These are phyloP conservation scores for Agapetus fuscipes DNA, from an alignment of 2,888 invertebrate genomes.

Conservation along the genomic window DNA sequence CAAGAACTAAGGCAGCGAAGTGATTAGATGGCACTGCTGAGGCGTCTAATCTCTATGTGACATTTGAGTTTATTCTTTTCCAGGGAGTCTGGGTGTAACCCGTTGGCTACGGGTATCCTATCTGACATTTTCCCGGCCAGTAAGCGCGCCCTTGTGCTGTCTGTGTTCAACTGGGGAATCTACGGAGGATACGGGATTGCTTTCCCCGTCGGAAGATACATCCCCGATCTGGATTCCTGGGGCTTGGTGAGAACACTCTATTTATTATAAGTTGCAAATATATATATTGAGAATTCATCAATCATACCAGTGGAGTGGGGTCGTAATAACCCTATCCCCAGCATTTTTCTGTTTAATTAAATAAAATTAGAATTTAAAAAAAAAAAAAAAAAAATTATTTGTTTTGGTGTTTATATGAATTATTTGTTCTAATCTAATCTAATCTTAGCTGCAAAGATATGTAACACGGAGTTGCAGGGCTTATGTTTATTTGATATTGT, in stretches of 20 bases:
- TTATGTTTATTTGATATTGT: too few species aligned
- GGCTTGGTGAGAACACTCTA: conserved; percentile 58
- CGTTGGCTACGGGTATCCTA: conserved; percentile 73
- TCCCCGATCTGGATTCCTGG: conserved; percentile 65
- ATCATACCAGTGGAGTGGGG: background rate
- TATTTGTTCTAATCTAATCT: too few species aligned
- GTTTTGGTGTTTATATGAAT: too few species aligned
- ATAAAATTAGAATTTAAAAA: too few species aligned
- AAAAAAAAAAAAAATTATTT: too few species aligned
- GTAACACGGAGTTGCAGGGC: too few species aligned
- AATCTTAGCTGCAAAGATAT: too few species aligned
- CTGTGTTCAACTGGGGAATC: conserved; percentile 93
- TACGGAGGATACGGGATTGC: conserved; percentile 91
- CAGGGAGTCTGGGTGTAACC: conserved; percentile 81
- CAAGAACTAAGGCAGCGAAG: too few species aligned
- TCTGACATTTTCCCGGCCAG: conserved; percentile 73
- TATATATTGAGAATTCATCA: background rate
- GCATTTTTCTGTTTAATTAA: background rate
- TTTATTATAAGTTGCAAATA: too few species aligned
- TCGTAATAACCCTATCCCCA: background rate
- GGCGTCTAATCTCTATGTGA: too few species aligned
- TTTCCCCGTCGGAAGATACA: conserved; percentile 82
- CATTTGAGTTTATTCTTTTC: conserved; percentile 24
- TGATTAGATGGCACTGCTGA: too few species aligned
- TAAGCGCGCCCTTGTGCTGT: conserved; percentile 80